phyloP scores from a whole-genome alignment of 2,888 invertebrate species.

The Dynastes maya region DNA sequence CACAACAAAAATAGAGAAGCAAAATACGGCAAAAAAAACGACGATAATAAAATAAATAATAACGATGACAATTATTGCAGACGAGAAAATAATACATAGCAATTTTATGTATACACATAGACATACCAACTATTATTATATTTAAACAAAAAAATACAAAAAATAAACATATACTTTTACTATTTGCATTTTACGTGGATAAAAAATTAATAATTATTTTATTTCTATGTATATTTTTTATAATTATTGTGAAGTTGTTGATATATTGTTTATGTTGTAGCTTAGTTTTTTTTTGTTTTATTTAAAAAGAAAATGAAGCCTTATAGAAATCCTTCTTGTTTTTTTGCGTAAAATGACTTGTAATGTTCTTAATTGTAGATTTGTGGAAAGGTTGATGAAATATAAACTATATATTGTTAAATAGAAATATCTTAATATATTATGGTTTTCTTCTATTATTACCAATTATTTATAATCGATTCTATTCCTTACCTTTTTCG shows the following conservation, averaged over 20 bases:
- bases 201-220: slow-evolving; percentile 62
- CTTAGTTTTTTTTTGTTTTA: slow-evolving; percentile 68
- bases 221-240: slow-evolving; percentile 66
- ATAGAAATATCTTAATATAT: slow-evolving; percentile 73
- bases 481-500: slow-evolving; percentile 4
- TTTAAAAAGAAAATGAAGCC: slow-evolving; percentile 63
- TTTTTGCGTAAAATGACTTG: slow-evolving; percentile 69
- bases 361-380: slow-evolving; percentile 73
- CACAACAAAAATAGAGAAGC: slow-evolving; percentile 1
- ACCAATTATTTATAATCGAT: slow-evolving; percentile 50
- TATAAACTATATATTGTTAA: slow-evolving; percentile 73
- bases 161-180: slow-evolving; percentile 57
- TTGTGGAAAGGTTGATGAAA: slow-evolving; percentile 73
- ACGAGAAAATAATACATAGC: slow-evolving; percentile 2
- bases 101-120: slow-evolving; percentile 58
- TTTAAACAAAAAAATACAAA: slow-evolving; percentile 56
- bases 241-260: slow-evolving; percentile 69
- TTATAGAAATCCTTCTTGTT: slow-evolving; percentile 67
- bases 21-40: background rate
- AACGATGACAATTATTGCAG: slow-evolving; percentile 31
- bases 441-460: slow-evolving; percentile 54
- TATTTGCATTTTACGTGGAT: slow-evolving; percentile 69
- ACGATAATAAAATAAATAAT: slow-evolving; percentile 19
- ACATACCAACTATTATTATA: slow-evolving; percentile 52
- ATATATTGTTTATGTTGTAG: slow-evolving; percentile 69